phyloP scores from a whole-genome alignment of 2,113 vertebrate species.

The Diphyllodes magnificus region DNA sequence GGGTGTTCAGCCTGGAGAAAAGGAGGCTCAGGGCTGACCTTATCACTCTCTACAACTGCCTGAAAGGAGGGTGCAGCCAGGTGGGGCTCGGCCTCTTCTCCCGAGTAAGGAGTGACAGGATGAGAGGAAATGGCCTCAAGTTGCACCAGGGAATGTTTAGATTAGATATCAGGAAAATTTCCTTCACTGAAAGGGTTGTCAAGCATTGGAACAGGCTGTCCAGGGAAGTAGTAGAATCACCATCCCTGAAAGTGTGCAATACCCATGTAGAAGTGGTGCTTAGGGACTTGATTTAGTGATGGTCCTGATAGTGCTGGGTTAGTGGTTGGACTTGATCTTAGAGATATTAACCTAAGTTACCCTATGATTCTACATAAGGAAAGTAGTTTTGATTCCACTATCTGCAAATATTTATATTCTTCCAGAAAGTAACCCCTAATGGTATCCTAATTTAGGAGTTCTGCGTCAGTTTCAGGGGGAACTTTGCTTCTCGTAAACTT shows the following conservation, averaged over 20 bases:
- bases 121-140: background rate
- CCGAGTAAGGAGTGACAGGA: background rate
- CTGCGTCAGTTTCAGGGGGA: background rate
- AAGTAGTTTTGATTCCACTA: background rate
- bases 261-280: background rate
- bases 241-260: background rate
- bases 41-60: background rate
- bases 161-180: background rate
- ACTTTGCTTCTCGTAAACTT: background rate
- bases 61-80: background rate
- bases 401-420: background rate
- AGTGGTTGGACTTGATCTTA: background rate
- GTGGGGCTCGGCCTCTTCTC: background rate
- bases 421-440: background rate
- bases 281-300: background rate
- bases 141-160: background rate
- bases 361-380: background rate
- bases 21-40: too few relatives aligned
- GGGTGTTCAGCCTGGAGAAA: background rate
- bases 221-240: background rate
- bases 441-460: background rate
- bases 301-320: background rate
- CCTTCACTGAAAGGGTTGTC: background rate
- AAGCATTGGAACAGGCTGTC: background rate
- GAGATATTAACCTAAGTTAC: background rate